phyloP scores from a whole-genome alignment of 2,888 invertebrate species.

The Arctia plantaginis region DNA sequence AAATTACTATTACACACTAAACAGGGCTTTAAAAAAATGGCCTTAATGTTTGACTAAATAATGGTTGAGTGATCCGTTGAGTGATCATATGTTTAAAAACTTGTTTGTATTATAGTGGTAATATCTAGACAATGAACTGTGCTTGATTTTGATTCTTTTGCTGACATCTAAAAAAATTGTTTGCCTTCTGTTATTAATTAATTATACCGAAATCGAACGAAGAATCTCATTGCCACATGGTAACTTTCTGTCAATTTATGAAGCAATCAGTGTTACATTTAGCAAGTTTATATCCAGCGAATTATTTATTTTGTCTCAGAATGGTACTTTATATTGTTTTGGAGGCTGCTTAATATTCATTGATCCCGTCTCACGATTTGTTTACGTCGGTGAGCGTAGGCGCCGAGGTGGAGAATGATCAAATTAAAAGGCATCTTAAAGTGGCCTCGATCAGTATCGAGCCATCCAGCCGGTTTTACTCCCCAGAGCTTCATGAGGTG shows the following conservation, averaged over 20 bases:
- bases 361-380: conserved; percentile 80
- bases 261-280: conserved; percentile 81
- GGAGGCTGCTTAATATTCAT: conserved; percentile 83
- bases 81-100: not conserved
- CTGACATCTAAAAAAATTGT: conserved; percentile 69
- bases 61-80: not conserved
- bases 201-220: conserved; percentile 63
- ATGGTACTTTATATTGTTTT: conserved; percentile 78
- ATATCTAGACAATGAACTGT: conserved; percentile 26
- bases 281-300: conserved; percentile 74
- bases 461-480: conserved; percentile 66
- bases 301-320: conserved; percentile 78
- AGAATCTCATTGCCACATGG: conserved; percentile 69
- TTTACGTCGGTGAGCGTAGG: conserved; percentile 76
- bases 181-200: conserved; percentile 74
- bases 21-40: not conserved
- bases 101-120: not conserved
- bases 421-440: conserved; percentile 69
- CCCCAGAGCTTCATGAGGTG: conserved; percentile 78
- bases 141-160: conserved; percentile 42
- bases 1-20: not conserved
- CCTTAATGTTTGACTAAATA: not conserved
- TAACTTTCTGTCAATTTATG: conserved; percentile 81
- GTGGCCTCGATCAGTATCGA: conserved; percentile 36
- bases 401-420: conserved; percentile 69